These are phyloP conservation scores for Disparrhopalites patrizii DNA, from an alignment of 2,888 invertebrate genomes.

Conservation along the genomic window DNA sequence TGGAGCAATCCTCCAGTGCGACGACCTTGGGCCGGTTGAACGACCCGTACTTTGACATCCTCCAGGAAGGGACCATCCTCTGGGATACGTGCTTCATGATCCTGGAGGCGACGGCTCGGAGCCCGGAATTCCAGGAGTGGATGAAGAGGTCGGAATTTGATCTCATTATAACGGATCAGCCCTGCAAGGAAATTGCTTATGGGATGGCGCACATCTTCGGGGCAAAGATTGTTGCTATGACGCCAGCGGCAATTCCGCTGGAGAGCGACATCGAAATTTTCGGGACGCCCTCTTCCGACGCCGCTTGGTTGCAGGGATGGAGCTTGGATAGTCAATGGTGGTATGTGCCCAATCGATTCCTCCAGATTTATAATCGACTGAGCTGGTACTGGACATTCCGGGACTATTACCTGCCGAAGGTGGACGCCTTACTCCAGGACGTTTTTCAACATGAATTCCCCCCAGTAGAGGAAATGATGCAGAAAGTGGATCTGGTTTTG, in stretches of 20 bases:
- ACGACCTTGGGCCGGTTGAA: background rate
- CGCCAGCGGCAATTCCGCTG: background rate
- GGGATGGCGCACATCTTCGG: background rate
- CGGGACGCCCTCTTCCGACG: background rate
- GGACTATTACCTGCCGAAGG: background rate
- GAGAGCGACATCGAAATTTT: background rate
- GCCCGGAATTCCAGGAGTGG: background rate
- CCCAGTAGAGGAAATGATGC: background rate
- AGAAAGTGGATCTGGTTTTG: background rate
- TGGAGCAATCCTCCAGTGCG: background rate
- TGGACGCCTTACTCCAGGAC: background rate
- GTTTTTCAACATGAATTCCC: background rate
- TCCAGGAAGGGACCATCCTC: background rate
- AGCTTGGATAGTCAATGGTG: background rate
- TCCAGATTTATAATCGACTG: background rate
- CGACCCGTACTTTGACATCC: background rate
- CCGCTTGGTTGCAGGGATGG: background rate
- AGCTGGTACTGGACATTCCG: background rate
- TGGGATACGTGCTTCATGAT: background rate
- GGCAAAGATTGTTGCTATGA: background rate
- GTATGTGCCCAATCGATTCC: background rate
- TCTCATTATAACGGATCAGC: background rate
- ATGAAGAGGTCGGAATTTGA: background rate
- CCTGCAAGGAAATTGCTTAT: background rate
- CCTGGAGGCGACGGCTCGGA: background rate